A percentile compares a stretch with the other conserved stretches of the same genome.
These are phyloP conservation scores for Neocrepidodera transversa DNA, from an alignment of 2,888 invertebrate species.

Conservation along the genomic window DNA sequence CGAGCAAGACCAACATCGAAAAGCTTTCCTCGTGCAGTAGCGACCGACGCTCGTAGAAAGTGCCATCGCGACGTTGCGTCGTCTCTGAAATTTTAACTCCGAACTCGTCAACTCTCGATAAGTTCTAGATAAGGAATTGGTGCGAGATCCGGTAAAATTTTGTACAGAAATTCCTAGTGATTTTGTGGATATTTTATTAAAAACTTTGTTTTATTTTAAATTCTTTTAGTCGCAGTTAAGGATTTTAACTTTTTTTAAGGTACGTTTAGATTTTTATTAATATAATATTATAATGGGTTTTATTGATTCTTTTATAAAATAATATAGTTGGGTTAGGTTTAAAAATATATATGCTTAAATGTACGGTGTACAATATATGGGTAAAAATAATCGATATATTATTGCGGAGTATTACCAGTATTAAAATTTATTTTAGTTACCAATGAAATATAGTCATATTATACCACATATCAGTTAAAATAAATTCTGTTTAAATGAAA, in stretches of 20 bases:
- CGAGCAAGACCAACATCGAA: slow-evolving; percentile 16
- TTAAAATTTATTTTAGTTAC: too few species aligned
- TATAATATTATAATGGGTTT: too few species aligned
- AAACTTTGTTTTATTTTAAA: neutral
- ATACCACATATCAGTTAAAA: too few species aligned
- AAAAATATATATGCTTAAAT: too few species aligned
- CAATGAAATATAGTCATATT: too few species aligned
- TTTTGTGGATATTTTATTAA: neutral
- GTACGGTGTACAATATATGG: too few species aligned
- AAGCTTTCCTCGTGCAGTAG: slow-evolving; percentile 20
- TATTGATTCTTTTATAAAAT: neutral
- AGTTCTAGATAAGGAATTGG: neutral
- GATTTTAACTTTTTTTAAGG: neutral
- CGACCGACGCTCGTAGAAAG: slow-evolving; percentile 10
- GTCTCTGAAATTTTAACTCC: neutral
- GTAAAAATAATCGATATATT: too few species aligned
- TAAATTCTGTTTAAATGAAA: too few species aligned
- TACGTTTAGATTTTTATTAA: neutral
- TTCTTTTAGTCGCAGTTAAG: neutral
- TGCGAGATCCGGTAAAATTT: neutral
- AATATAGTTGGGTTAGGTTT: too few species aligned
- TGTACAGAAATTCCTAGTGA: neutral
- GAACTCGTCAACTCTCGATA: slow-evolving; percentile 4
- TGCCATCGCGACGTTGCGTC: slow-evolving; percentile 3
- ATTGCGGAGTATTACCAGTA: too few species aligned